phyloP scores from a whole-genome alignment of 1,140 invertebrate genomes.

The Tribolium castaneum region DNA sequence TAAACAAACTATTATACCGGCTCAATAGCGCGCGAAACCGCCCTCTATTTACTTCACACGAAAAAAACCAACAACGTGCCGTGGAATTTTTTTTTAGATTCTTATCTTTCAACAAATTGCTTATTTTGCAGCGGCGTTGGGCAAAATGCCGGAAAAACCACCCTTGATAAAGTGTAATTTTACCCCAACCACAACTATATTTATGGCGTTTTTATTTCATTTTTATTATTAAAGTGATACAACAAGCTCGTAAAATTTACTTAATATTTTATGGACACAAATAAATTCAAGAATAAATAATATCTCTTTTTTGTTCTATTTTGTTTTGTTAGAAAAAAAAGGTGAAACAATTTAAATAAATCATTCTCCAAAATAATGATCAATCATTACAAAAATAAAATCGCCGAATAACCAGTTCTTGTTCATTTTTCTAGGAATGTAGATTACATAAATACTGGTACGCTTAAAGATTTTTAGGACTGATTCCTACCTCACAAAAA shows the following conservation, averaged over 20 bases:
- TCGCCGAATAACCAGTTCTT: too few relatives aligned
- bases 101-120: background rate
- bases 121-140: background rate
- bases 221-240: background rate
- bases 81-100: background rate
- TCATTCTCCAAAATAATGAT: too few relatives aligned
- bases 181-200: background rate
- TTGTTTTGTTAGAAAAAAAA: too few relatives aligned
- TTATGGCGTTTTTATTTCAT: background rate
- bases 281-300: background rate
- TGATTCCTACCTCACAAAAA: too few relatives aligned
- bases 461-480: too few relatives aligned
- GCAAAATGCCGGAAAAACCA: background rate
- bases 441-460: too few relatives aligned
- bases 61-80: background rate
- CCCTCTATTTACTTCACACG: slow-evolving; percentile 51
- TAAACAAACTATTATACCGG: slow-evolving; percentile 64
- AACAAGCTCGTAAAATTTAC: background rate
- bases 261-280: background rate
- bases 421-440: too few relatives aligned
- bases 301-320: too few relatives aligned
- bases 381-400: too few relatives aligned
- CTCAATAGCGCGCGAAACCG: slow-evolving; percentile 56
- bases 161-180: background rate
- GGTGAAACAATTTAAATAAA: too few relatives aligned